These are phyloP conservation scores for Diplosoma virens DNA, from an alignment of 23 tunicate genomes.

Conservation along the genomic window DNA sequence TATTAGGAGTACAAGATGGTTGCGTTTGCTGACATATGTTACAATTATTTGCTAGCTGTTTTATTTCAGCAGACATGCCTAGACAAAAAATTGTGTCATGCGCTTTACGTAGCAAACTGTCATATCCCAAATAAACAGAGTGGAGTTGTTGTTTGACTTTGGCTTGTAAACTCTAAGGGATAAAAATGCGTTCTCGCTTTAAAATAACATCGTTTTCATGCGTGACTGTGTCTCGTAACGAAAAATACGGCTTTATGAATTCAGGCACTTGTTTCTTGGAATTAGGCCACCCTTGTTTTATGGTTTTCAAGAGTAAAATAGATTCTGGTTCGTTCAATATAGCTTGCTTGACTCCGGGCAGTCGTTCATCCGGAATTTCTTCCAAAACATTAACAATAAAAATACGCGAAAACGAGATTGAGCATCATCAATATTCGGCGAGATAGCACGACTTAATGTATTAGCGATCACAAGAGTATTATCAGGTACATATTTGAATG, in stretches of 20 bases:
- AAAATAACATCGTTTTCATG: slow-evolving; percentile 7
- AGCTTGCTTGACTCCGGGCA: background rate
- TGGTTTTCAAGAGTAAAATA: background rate
- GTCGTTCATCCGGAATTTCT: slow-evolving; percentile 18
- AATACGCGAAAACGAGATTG: background rate
- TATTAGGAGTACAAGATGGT: background rate
- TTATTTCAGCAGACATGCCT: slow-evolving; percentile 9
- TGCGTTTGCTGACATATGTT: slow-evolving; percentile 1
- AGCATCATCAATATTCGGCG: background rate
- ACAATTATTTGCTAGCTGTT: slow-evolving; percentile 17
- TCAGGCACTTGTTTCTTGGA: background rate
- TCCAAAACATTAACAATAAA: slow-evolving; percentile 1
- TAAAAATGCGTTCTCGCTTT: slow-evolving; percentile 22
- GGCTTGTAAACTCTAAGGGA: slow-evolving; percentile 1
- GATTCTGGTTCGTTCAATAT: slow-evolving; percentile 3
- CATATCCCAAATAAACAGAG: slow-evolving; percentile 11
- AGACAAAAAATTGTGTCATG: slow-evolving; percentile 20
- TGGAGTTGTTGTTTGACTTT: background rate
- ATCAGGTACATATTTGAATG: background rate
- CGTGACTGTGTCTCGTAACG: background rate
- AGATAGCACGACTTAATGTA: slow-evolving; percentile 20
- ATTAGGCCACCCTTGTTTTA: slow-evolving; percentile 14
- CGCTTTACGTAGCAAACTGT: slow-evolving; percentile 19
- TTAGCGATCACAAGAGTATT: slow-evolving; percentile 4
- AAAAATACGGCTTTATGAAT: slow-evolving; percentile 1